Base-by-base conservation (phyloP, 23 tunicate genomes). In the Halocynthia roretzi region DNA sequence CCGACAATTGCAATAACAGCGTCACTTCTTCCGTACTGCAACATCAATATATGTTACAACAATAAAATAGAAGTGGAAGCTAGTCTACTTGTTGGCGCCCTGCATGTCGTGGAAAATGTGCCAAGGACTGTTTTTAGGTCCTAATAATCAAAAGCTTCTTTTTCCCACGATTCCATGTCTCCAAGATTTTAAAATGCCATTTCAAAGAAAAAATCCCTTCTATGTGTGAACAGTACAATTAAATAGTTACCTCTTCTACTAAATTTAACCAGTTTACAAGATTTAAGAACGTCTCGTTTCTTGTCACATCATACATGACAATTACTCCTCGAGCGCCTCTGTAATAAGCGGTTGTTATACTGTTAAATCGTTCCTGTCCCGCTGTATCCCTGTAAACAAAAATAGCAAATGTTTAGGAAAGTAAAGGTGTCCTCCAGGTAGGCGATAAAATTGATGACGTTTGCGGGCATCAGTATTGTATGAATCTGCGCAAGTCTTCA, bases 291-390 rank as follows among this genome's bases (percentile, higher is more conserved):
- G 85, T 82, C 58, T 82, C 88, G 11, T 81, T 67, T n/a, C 82
- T 83, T 8, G 98, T 93, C 71, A 93, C 98, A 81, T 93, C 98
- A 79, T 93, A 93, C 54, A 93, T 65, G 52, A 93, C 58, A 15
- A 93, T 50, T 12, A 86, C 57, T 49, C 92, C 98, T n/a, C 87
- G 62, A 6, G 98, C 98, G 51, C 84, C 80, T 74, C 98, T 66
- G 61, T 93, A 93, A 60, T 93, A 93, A 17, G 98, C 98, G 23
- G 98, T 93, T 54, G 98, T 93, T 52, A 93, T 93, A 68, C 92
- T 83, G 88, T 93, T 87, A 60, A 93, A 93, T 81, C 91, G 67
- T 75, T 93, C 98, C 66, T 93, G 98, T n/a, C 98, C 98, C 0
- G 98, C 98, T 12, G 98, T 93, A 75, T 93, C 98, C 98, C 96